Base-by-base conservation (phyloP, 2,888 invertebrate species). In the Macrophya annulata region DNA sequence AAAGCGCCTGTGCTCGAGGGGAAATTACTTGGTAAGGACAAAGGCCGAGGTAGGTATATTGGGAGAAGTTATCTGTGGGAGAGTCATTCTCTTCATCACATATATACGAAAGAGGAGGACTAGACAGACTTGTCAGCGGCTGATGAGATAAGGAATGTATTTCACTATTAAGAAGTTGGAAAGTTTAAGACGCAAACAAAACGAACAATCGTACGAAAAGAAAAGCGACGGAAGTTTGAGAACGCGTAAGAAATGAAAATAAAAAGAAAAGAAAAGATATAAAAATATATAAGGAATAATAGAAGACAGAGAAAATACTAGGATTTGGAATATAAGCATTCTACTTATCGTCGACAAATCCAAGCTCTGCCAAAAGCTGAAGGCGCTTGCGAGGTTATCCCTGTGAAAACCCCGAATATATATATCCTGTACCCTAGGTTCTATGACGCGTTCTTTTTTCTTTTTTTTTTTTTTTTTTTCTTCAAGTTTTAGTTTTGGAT, bases 11-110 rank as follows among this genome's bases (percentile, higher is more conserved):
- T n/a, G 40, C 81, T 40, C 43, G 17, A 55, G 25, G 25, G 21
- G 62, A 81, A 62, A 81, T 81, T 81, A 81, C 81, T 81, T 40
- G n/a, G 12, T 43, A 81, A 25, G 62, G 59, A 81, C 59, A 81
- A 81, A 40, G 15, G 81, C 43, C 43, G 40, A 77, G 74, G 68
- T 25, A 37, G 15, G 0, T 31, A 68, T 31, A 68, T 68, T 37
- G 37, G 68, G 37, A 37, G 21, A 17, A 37, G 68, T 37, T 68
- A 74, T 45, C 43, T 74, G 45, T 74, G 45, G 45, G 45, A 74
- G 10, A 45, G 15, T 68, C 68, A 74, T 45, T 37, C 68, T 37
- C 37, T 37, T 37, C 37, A 15, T 68, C 17, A 31, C 10, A 25
- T 31, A 9, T 4, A 31, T 31, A 68, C 17, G 12, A 37, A 68